Evolutionary conservation across 2,888 invertebrate species (phyloP).

Genomic region (Pegoplata infirma): DNA sequence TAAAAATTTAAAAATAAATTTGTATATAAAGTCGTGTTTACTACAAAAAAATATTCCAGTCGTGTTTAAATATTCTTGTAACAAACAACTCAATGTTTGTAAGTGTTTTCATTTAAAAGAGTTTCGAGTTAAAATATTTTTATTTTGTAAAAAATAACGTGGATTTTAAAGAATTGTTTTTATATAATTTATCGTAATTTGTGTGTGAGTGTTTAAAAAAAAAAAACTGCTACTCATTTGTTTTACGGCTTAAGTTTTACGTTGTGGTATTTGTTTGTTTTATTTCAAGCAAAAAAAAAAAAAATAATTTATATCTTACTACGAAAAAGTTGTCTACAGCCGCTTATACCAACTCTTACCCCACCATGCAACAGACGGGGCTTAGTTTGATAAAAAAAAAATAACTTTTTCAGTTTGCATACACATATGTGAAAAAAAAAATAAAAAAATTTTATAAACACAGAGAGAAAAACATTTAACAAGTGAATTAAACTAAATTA

Average conservation of each 20-base stretch:
- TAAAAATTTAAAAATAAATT: constrained; percentile 67
- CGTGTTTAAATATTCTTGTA: constrained; percentile 64
- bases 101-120: too few species aligned
- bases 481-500: too few species aligned
- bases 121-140: too few species aligned
- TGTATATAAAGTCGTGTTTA: constrained; percentile 73
- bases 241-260: constrained; percentile 1
- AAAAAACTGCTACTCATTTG: not conserved
- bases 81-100: constrained; percentile 58
- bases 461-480: too few species aligned
- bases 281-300: not conserved
- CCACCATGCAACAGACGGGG: constrained; percentile 33
- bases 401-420: constrained; percentile 3
- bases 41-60: constrained; percentile 67
- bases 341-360: not conserved
- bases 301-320: not conserved
- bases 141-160: not conserved
- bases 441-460: constrained; percentile 27
- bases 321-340: not conserved
- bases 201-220: not conserved
- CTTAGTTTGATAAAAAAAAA: constrained; percentile 50
- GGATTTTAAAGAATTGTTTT: not conserved
- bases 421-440: not conserved
- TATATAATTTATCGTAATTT: not conserved
- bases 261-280: constrained; percentile 7